Evolutionary conservation across 2,888 invertebrate species (phyloP).

Genomic region (Cyclophora albipunctata): DNA sequence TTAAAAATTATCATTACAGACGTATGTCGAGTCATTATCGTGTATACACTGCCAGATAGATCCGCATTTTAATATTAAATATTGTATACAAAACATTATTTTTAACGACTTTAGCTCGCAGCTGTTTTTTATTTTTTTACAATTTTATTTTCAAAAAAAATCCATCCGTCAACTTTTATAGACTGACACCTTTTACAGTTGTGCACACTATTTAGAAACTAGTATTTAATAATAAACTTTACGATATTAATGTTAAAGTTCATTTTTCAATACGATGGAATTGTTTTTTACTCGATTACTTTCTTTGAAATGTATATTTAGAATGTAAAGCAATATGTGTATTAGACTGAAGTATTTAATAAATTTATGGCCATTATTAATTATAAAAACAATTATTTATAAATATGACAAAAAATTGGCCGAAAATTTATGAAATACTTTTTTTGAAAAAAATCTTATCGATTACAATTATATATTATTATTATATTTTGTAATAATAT

Average conservation of each 20-base stretch:
- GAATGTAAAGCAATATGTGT: slow-evolving; percentile 63
- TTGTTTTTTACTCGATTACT: slow-evolving; percentile 59
- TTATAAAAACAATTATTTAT: background rate
- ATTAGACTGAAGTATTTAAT: slow-evolving; percentile 69
- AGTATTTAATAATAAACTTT: slow-evolving; percentile 47
- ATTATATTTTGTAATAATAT: background rate
- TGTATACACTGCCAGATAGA: slow-evolving; percentile 24
- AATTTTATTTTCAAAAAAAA: slow-evolving; percentile 41
- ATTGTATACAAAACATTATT: slow-evolving; percentile 5
- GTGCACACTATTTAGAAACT: slow-evolving; percentile 66
- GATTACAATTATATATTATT: slow-evolving; percentile 1
- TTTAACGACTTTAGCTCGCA: slow-evolving; percentile 15
- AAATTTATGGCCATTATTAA: slow-evolving; percentile 45
- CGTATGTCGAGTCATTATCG: no score
- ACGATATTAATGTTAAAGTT: slow-evolving; percentile 29
- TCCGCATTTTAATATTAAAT: no score
- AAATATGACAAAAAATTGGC: slow-evolving; percentile 33
- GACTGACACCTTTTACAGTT: slow-evolving; percentile 73
- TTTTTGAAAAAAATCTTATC: slow-evolving; percentile 20
- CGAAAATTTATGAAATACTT: slow-evolving; percentile 65
- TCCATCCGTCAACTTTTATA: slow-evolving; percentile 71
- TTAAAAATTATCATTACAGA: no score
- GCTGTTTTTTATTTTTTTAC: slow-evolving; percentile 27
- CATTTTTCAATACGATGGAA: slow-evolving; percentile 13
- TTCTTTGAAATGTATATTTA: slow-evolving; percentile 28